Percentiles rank a stretch among this genome's conserved stretches.
phyloP scores from a whole-genome alignment of 2,113 vertebrate species.

The Chaetodon trifascialis region DNA sequence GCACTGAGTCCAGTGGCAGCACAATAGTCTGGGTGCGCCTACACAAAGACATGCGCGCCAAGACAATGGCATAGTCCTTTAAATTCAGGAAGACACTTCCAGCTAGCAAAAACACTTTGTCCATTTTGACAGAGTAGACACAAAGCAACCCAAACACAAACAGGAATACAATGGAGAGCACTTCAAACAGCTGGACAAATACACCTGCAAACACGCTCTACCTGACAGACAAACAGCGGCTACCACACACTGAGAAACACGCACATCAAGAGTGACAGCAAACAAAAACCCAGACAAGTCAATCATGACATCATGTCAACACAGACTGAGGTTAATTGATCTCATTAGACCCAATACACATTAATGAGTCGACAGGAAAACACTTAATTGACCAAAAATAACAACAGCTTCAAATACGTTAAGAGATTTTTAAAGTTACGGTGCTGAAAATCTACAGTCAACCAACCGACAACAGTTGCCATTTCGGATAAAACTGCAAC shows the following conservation, averaged over 20 bases:
- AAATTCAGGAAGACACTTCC: constrained; percentile 50
- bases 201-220: constrained; percentile 59
- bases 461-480: constrained; percentile 13
- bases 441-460: neutral
- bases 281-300: constrained; percentile 66
- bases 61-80: constrained; percentile 46
- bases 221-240: constrained; percentile 58
- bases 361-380: neutral
- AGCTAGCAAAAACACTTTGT: constrained; percentile 33
- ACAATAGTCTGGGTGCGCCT: constrained; percentile 38
- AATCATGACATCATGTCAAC: constrained; percentile 59
- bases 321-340: constrained; percentile 62
- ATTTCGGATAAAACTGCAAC: constrained; percentile 48
- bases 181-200: constrained; percentile 74
- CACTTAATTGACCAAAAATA: constrained; percentile 5
- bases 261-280: constrained; percentile 52
- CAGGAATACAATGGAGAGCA: constrained; percentile 55
- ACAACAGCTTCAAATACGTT: neutral
- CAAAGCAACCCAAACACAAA: constrained; percentile 60
- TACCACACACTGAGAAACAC: constrained; percentile 60
- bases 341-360: constrained; percentile 68
- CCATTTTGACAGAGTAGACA: constrained; percentile 14
- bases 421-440: neutral
- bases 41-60: constrained; percentile 42
- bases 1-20: constrained; percentile 14